Conservation (phyloP, 2,888 invertebrate species). For the Eristalis pertinax region DNA sequence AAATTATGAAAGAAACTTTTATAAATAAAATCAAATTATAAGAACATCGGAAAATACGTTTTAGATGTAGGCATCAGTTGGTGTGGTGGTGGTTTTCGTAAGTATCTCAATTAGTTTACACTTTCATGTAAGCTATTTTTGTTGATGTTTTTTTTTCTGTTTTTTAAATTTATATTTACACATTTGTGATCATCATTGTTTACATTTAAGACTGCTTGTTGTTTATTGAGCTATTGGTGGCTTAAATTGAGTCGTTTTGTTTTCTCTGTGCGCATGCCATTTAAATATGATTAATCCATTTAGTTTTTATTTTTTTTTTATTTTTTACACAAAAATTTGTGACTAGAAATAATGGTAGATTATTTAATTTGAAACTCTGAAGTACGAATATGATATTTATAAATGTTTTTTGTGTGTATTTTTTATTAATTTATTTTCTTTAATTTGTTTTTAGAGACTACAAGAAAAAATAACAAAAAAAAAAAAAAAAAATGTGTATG, state of each 20-base stretch:
- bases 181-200: constrained; percentile 16
- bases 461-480: neutral
- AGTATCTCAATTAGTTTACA: constrained; percentile 41
- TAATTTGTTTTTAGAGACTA: constrained; percentile 11
- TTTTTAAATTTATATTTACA: constrained; percentile 33
- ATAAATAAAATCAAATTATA: constrained; percentile 44
- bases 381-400: constrained; percentile 35
- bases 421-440: constrained; percentile 3
- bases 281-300: too few relatives aligned
- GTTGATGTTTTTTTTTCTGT: constrained; percentile 24
- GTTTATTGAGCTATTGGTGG: constrained; percentile 66
- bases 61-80: constrained; percentile 74
- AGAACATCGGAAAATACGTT: constrained; percentile 66
- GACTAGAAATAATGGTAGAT: constrained; percentile 21
- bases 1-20: neutral
- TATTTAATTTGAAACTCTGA: constrained; percentile 29
- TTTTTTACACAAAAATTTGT: constrained; percentile 35
- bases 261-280: constrained; percentile 55
- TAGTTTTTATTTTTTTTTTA: too few relatives aligned
- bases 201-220: constrained; percentile 35
- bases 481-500: neutral
- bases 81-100: constrained; percentile 74
- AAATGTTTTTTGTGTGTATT: constrained; percentile 26
- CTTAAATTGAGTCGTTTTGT: constrained; percentile 47
- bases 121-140: constrained; percentile 8